These are phyloP conservation scores for Enteromius paludinosus DNA, from an alignment of 2,797 vertebrate genomes.

Conservation along the genomic window DNA sequence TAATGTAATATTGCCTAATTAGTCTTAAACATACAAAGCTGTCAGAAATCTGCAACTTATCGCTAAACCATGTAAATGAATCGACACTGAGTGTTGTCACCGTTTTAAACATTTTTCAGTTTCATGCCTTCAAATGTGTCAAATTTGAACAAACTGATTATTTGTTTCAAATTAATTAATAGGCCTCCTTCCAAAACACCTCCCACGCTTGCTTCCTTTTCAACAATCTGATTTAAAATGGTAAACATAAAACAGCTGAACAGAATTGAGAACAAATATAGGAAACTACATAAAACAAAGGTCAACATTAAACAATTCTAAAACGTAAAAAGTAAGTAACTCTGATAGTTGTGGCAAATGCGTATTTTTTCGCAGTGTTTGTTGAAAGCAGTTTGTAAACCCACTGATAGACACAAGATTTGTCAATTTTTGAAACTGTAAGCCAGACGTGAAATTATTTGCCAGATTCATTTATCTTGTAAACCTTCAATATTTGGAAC, in stretches of 20 bases:
- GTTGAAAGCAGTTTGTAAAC: background rate
- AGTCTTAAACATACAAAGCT: background rate
- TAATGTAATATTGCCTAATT: background rate
- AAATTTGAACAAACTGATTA: background rate
- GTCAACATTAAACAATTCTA: background rate
- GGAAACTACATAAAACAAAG: background rate
- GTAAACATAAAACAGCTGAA: background rate
- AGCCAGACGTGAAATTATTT: background rate
- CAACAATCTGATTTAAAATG: background rate
- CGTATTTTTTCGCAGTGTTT: background rate
- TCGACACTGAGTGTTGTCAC: background rate
- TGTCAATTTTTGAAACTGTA: background rate
- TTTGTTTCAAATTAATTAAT: background rate
- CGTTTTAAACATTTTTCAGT: background rate
- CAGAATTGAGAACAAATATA: background rate
- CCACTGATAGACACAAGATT: background rate
- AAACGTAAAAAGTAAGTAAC: background rate
- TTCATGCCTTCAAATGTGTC: background rate
- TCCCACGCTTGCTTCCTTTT: background rate
- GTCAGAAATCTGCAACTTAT: background rate
- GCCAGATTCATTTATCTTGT: background rate
- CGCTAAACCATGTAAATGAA: background rate
- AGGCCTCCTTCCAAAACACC: background rate
- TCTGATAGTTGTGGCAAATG: background rate
- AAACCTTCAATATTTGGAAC: background rate